These are phyloP conservation scores for Stylophora pistillata DNA, from an alignment of 64 coral and sea anemone species.

Conservation along the genomic window DNA sequence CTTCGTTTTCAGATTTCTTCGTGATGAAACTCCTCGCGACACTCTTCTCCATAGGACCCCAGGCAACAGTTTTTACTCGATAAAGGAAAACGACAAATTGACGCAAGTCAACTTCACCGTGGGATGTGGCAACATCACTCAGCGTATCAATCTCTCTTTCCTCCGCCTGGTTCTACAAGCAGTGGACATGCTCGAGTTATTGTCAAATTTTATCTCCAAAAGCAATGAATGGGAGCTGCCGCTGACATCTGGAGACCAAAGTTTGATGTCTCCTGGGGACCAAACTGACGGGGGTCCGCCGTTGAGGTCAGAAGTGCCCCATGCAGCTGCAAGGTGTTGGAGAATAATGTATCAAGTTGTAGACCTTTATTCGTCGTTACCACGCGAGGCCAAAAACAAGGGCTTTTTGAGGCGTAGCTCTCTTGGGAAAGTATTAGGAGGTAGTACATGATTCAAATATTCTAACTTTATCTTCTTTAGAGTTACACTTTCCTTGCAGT, in stretches of 20 bases:
- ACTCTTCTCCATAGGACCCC: not conserved
- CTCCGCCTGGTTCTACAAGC: conserved; percentile 77
- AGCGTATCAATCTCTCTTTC: conserved; percentile 77
- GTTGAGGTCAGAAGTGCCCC: not conserved
- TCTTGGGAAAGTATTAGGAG: conserved; percentile 36
- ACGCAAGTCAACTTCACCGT: conserved; percentile 82
- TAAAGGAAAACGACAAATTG: conserved; percentile 24
- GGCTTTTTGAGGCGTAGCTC: conserved; percentile 51
- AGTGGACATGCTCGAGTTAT: conserved; percentile 79
- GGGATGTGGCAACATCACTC: conserved; percentile 72
- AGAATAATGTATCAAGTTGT: conserved; percentile 95
- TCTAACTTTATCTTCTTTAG: not conserved
- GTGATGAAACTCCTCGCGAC: conserved; percentile 43
- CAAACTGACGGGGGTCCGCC: conserved; percentile 1
- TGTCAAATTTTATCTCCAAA: conserved; percentile 32
- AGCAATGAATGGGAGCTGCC: not conserved
- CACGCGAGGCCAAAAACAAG: conserved; percentile 78
- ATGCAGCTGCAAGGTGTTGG: conserved; percentile 81
- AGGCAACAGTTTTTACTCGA: not conserved
- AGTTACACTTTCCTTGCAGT: no score
- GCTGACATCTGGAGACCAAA: not conserved
- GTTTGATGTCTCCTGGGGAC: not conserved
- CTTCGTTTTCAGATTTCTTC: conserved; percentile 69
- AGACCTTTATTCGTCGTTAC: conserved; percentile 91
- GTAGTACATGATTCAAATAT: not conserved